phyloP scores from a whole-genome alignment of 2,888 invertebrate genomes.

The Rhagonycha fulva region DNA sequence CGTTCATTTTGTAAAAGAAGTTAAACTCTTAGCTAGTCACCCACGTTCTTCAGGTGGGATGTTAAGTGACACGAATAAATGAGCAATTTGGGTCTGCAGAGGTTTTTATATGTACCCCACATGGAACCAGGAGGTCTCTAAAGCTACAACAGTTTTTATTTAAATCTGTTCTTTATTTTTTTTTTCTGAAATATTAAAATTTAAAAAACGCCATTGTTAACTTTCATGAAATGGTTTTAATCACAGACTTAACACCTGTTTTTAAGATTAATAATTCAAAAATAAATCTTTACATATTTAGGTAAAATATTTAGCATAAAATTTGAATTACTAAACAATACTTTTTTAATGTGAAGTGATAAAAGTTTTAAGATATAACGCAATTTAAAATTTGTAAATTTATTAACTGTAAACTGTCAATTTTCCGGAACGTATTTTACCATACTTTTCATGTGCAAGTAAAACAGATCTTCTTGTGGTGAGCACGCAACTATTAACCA shows the following conservation, averaged over 20 bases:
- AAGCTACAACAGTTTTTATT: too few species aligned
- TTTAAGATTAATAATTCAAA: background rate
- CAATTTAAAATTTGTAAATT: background rate
- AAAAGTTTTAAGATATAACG: background rate
- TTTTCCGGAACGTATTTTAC: slow-evolving; percentile 37
- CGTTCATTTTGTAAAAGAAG: too few species aligned
- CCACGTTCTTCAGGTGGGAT: too few species aligned
- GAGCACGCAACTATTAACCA: slow-evolving; percentile 63
- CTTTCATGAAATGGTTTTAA: background rate
- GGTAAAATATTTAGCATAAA: background rate
- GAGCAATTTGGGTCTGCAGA: too few species aligned
- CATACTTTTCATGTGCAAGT: slow-evolving; percentile 55
- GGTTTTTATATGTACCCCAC: too few species aligned
- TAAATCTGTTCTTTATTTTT: too few species aligned
- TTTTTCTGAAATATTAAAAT: too few species aligned
- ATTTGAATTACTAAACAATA: background rate
- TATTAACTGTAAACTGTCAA: background rate
- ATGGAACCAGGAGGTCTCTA: too few species aligned
- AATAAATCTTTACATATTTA: background rate
- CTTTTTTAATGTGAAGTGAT: background rate
- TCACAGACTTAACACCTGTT: background rate
- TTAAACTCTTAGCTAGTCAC: too few species aligned
- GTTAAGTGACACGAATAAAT: too few species aligned
- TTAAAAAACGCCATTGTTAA: background rate
- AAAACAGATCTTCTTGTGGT: slow-evolving; percentile 60